These are phyloP conservation scores for Sebastes fasciatus DNA, from an alignment of 2,113 vertebrate genomes.

Conservation along the genomic window DNA sequence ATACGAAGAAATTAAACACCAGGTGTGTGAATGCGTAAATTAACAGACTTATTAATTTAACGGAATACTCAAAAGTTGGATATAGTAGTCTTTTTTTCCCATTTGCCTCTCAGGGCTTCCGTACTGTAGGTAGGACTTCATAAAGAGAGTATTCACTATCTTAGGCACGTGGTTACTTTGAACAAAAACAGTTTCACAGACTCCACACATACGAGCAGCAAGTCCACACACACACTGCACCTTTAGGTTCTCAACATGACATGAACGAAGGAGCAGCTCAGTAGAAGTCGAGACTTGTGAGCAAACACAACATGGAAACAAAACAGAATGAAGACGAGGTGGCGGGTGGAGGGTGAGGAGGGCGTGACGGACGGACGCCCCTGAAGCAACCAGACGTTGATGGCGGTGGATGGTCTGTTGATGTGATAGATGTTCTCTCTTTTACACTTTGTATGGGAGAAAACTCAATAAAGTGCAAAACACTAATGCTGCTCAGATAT, in stretches of 20 bases:
- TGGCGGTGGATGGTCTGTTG: neutral
- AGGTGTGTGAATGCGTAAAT: no score
- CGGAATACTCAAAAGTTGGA: no score
- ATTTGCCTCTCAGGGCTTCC: neutral
- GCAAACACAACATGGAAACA: neutral
- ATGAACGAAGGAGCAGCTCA: neutral
- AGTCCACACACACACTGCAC: neutral
- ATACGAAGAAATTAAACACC: no score
- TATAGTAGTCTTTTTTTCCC: neutral
- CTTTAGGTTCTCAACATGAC: neutral
- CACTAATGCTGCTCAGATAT: neutral
- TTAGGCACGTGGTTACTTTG: conserved; percentile 26
- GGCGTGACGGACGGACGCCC: neutral
- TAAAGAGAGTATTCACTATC: neutral
- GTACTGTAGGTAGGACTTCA: neutral
- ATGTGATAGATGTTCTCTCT: conserved; percentile 23
- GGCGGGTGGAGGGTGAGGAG: neutral
- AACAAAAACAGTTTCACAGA: neutral
- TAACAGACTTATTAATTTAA: no score
- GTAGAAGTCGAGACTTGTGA: neutral
- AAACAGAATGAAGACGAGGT: neutral
- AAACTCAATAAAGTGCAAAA: neutral
- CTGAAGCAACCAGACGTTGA: neutral
- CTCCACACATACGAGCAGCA: neutral
- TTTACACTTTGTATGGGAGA: neutral